phyloP scores from a whole-genome alignment of 2,113 vertebrate species.

The Pollachius pollachius region DNA sequence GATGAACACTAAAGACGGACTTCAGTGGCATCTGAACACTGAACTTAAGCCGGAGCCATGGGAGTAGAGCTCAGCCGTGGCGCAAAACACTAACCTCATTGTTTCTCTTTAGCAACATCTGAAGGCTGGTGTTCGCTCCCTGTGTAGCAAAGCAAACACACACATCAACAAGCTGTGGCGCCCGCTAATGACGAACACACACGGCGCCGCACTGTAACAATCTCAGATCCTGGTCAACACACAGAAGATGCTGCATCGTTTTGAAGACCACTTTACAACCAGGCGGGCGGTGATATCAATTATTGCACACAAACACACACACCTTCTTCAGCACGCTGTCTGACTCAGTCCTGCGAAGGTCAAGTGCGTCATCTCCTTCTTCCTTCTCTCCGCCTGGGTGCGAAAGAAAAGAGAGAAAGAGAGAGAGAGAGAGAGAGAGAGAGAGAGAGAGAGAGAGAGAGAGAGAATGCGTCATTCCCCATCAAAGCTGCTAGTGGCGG shows the following conservation, averaged over 20 bases:
- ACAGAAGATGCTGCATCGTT: too few relatives aligned
- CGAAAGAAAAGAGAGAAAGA: not conserved
- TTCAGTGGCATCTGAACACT: too few relatives aligned
- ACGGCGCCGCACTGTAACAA: too few relatives aligned
- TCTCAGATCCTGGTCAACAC: too few relatives aligned
- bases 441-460: not conserved
- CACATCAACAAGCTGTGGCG: not conserved
- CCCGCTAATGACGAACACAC: not conserved
- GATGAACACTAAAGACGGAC: too few relatives aligned
- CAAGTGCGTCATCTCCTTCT: constrained; percentile 80
- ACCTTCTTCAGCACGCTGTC: constrained; percentile 93
- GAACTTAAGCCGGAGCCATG: too few relatives aligned
- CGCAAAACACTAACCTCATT: constrained; percentile 78
- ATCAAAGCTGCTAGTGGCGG: not conserved
- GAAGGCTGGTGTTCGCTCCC: constrained; percentile 81
- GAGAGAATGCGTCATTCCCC: not conserved
- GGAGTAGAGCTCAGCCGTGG: too few relatives aligned
- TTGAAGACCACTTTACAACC: too few relatives aligned
- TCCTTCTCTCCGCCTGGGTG: constrained; percentile 83
- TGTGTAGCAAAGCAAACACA: constrained; percentile 33
- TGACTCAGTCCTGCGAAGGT: constrained; percentile 89
- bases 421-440: not conserved
- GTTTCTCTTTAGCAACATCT: constrained; percentile 84
- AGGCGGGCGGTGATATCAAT: too few relatives aligned
- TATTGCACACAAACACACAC: constrained; percentile 5